Percentiles rank a stretch among this genome's conserved stretches.
Conservation (phyloP, 1,140 invertebrate genomes). For the Platorchestia sp. region DNA sequence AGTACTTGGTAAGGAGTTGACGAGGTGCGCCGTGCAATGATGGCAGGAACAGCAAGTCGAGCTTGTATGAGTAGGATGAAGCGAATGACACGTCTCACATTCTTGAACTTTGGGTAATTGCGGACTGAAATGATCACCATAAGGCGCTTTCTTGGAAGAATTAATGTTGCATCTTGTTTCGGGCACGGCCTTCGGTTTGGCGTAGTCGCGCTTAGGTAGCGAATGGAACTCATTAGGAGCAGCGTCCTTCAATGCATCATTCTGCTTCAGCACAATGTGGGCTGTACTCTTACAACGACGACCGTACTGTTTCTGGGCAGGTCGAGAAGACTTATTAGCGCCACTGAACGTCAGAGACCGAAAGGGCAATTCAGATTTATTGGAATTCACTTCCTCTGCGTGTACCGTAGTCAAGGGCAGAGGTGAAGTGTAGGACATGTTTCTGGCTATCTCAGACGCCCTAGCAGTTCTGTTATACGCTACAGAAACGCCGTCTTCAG, state of each 20-base stretch:
- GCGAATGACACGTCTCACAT: conserved; percentile 28
- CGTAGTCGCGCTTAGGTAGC: background rate
- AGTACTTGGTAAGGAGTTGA: background rate
- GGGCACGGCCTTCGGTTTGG: background rate
- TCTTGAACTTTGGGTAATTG: conserved; percentile 42
- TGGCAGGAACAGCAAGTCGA: conserved; percentile 11
- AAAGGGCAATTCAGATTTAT: conserved; percentile 30
- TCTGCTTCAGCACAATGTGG: conserved; percentile 75
- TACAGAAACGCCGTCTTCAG: background rate
- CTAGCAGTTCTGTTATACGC: background rate
- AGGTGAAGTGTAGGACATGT: conserved; percentile 16
- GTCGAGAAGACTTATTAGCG: conserved; percentile 34
- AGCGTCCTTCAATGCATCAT: background rate
- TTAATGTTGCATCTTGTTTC: background rate
- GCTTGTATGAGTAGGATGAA: background rate
- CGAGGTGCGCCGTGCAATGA: conserved; percentile 1
- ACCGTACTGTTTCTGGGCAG: conserved; percentile 67
- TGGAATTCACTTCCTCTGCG: background rate
- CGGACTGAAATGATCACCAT: background rate
- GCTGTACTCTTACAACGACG: conserved; percentile 78
- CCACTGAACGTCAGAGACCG: conserved; percentile 61
- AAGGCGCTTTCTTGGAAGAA: background rate
- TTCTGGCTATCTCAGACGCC: background rate
- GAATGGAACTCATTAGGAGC: conserved; percentile 62
- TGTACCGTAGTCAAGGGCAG: background rate